Evolutionary conservation across 2,888 invertebrate species (phyloP).

Genomic region (Platycheirus rosarum): DNA sequence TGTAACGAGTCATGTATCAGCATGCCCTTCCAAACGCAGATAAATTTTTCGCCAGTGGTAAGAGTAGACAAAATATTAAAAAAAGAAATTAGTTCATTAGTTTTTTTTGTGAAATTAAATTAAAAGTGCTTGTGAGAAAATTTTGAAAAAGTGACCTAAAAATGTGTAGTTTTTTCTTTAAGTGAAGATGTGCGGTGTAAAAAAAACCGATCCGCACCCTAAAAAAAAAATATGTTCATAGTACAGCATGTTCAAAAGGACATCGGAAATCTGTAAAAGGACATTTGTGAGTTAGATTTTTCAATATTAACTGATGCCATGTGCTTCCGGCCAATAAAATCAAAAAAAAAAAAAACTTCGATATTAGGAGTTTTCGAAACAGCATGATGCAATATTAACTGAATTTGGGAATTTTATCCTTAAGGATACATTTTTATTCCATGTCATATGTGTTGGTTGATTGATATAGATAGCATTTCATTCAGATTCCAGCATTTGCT

Average conservation of each 20-base stretch:
- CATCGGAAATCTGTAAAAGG: conserved; percentile 42
- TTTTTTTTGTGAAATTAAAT: conserved; percentile 14
- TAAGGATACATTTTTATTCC: conserved; percentile 55
- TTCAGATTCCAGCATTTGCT: conserved; percentile 39
- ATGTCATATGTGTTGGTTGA: conserved; percentile 26
- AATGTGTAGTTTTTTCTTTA: conserved; percentile 4
- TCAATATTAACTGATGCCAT: conserved; percentile 35
- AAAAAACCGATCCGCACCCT: conserved; percentile 66
- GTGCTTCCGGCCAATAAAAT: conserved; percentile 17
- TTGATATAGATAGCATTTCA: conserved; percentile 22
- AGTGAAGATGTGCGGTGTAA: conserved; percentile 45
- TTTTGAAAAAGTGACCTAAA: conserved; percentile 21
- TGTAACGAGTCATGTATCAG: conserved; percentile 83
- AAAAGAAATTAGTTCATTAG: conserved; percentile 20
- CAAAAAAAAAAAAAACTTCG: neutral
- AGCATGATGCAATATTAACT: conserved; percentile 68
- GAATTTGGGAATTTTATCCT: conserved; percentile 44
- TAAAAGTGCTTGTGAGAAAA: conserved; percentile 62
- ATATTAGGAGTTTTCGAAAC: conserved; percentile 20
- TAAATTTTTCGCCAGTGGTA: conserved; percentile 82
- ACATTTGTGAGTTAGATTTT: conserved; percentile 63
- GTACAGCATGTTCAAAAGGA: conserved; percentile 54
- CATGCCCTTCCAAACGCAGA: conserved; percentile 83
- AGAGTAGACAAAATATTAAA: conserved; percentile 75
- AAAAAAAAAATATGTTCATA: conserved; percentile 15